These are phyloP conservation scores for Tragulus kanchil DNA, from an alignment of 2,113 vertebrate genomes.

Conservation along the genomic window DNA sequence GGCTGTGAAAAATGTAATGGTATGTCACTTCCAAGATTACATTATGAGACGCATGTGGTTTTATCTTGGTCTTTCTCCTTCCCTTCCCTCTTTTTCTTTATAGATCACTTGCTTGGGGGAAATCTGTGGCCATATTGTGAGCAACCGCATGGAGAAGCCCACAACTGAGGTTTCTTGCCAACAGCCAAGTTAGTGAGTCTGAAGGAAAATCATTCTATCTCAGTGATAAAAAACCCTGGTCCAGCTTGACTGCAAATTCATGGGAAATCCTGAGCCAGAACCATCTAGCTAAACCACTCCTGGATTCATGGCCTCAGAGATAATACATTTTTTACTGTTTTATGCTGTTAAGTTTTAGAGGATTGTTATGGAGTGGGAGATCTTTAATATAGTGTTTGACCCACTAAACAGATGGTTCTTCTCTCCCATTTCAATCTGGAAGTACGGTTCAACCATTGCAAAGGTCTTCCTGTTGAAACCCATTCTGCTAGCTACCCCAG, in stretches of 20 bases:
- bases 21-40: not conserved
- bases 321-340: not conserved
- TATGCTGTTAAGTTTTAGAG: not conserved
- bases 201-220: not conserved
- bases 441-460: not conserved
- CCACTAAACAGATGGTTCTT: not conserved
- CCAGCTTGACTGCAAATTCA: not conserved
- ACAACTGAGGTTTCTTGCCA: not conserved
- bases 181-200: not conserved
- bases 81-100: not conserved
- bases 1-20: not conserved
- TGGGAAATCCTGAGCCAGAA: not conserved
- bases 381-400: constrained; percentile 12
- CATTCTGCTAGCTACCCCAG: not conserved
- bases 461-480: not conserved
- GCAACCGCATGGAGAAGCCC: not conserved
- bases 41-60: not conserved
- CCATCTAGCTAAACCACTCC: not conserved
- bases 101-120: not conserved
- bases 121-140: not conserved
- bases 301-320: not conserved
- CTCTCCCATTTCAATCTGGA: constrained; percentile 29
- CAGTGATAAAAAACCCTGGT: not conserved
- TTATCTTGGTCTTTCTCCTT: not conserved
- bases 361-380: not conserved